Evolutionary conservation across 2,113 vertebrate species (phyloP).

Genomic region (Haemorhous mexicanus): DNA sequence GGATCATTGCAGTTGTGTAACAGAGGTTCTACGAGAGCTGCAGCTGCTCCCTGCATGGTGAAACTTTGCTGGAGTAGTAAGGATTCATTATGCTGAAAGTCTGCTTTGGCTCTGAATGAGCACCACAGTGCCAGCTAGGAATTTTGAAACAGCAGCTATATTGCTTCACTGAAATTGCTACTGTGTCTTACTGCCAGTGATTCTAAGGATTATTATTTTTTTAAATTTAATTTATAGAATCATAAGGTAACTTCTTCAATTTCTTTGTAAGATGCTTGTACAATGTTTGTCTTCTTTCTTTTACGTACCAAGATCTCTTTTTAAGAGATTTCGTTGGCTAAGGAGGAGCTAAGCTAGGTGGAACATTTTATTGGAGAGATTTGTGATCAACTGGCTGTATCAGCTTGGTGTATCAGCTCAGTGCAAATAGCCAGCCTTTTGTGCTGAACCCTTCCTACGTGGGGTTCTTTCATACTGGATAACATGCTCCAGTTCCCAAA

Average conservation of each 20-base stretch:
- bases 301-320: neutral
- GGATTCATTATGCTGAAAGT: neutral
- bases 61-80: neutral
- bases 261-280: neutral
- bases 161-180: neutral
- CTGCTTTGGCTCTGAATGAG: neutral
- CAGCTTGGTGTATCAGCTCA: neutral
- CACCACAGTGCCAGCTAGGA: neutral
- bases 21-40: neutral
- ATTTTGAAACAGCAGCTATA: neutral
- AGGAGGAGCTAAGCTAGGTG: neutral
- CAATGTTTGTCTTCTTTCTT: neutral
- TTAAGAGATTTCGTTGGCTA: neutral
- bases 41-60: neutral
- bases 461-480: neutral
- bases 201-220: neutral
- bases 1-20: neutral
- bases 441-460: neutral
- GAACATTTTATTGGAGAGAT: neutral
- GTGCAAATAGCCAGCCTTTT: neutral
- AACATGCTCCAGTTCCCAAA: constrained; percentile 13
- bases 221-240: neutral
- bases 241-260: neutral
- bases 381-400: neutral
- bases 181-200: neutral